These are phyloP conservation scores for Neoascia interrupta DNA, from an alignment of 2,888 invertebrate species.

Conservation along the genomic window DNA sequence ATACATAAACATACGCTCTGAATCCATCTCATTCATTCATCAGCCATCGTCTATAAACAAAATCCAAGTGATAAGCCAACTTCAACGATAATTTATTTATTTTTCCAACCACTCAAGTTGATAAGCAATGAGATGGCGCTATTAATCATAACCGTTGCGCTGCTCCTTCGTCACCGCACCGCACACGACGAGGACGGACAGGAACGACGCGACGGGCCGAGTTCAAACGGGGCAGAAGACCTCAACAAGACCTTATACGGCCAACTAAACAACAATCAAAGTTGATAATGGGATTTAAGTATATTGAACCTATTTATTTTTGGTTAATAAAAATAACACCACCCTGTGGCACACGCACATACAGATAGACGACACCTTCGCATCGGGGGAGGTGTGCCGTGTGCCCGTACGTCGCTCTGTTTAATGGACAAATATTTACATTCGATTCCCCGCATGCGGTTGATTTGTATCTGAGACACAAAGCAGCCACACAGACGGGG, in stretches of 20 bases:
- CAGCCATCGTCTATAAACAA: constrained; percentile 4
- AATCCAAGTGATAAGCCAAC: constrained; percentile 50
- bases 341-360: background rate
- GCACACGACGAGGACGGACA: background rate
- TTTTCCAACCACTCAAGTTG: constrained; percentile 48
- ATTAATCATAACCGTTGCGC: constrained; percentile 57
- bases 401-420: constrained; percentile 30
- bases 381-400: constrained; percentile 8
- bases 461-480: no score
- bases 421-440: constrained; percentile 60
- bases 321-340: constrained; percentile 15
- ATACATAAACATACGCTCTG: constrained; percentile 5
- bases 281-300: constrained; percentile 48
- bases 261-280: constrained; percentile 39
- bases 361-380: constrained; percentile 20
- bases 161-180: background rate
- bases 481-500: constrained; percentile 2
- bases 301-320: constrained; percentile 46
- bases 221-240: background rate
- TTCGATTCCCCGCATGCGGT: constrained; percentile 56
- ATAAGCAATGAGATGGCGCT: constrained; percentile 65
- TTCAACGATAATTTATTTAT: constrained; percentile 61
- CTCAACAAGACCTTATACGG: background rate
- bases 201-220: background rate
- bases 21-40: constrained; percentile 35